Evolutionary conservation across 2,888 invertebrate species (phyloP), one percentile per base, ranked within the genome.

Genomic region (Scaptomyza parva): DNA sequence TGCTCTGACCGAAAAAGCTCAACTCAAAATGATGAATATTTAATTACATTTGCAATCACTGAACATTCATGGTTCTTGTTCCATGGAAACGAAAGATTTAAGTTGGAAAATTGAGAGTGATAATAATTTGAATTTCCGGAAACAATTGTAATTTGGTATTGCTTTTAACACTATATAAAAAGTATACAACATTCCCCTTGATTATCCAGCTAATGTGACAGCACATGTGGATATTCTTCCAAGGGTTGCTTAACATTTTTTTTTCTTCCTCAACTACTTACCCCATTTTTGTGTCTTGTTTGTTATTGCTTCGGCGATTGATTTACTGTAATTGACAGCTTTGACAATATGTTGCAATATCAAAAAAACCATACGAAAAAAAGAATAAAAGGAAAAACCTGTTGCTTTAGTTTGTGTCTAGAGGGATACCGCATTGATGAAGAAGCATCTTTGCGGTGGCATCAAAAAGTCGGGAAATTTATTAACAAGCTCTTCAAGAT

Each of bases 321-420:
- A 63, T 70, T 63, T 54, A 54, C 45, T 63, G 48, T 11, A 30
- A 40, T 51, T 45, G 65, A 45, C 43, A 48, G 17, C 11, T 28
- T 18, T 51, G 39, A 41, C 26, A 30, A 14, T 41, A 30, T 11
- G 44, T 47, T 12, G 40, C 28, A 33, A 20, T 2, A 35, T n/a
- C n/a, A 2, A 7, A n/a, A 33, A 33, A 33, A 1, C 12, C n/a
- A n/a, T n/a, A n/a, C n/a, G n/a, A n/a, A n/a, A n/a, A n/a, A n/a
- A n/a, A n/a, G n/a, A n/a, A n/a, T n/a, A n/a, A 28, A 8, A 30
- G 0, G 8, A 48, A 37, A 14, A 45, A 66, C 44, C 44, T 66
- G 39, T 66, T 41, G 60, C 35, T 30, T 26, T n/a, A 11, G 18
- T 26, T 26, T 20, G 33, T n/a, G 8, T 17, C 33, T 9, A 8